Evolutionary conservation across 2,888 invertebrate species (phyloP).

Genomic region (Drepana falcataria): DNA sequence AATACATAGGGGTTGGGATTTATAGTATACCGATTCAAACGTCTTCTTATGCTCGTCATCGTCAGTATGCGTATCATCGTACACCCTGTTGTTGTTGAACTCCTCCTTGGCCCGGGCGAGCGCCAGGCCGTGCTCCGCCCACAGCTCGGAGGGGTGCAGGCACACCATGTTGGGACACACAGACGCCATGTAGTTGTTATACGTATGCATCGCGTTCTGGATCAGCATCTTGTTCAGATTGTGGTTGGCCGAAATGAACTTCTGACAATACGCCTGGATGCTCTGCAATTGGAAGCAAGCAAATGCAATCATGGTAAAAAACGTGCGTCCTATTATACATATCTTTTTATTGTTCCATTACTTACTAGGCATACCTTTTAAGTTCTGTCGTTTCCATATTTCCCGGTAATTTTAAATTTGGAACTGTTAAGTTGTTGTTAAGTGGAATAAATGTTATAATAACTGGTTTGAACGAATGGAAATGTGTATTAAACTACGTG

Average conservation of each 20-base stretch:
- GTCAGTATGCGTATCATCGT: not conserved
- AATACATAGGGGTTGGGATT: no score
- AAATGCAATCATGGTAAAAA: no score
- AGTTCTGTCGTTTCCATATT: no score
- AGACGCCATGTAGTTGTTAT: not conserved
- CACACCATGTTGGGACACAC: not conserved
- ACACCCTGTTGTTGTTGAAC: not conserved
- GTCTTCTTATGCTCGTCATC: not conserved
- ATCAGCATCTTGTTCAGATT: not conserved
- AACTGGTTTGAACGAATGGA: no score
- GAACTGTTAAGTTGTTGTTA: no score
- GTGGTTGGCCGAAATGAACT: not conserved
- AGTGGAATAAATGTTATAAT: no score
- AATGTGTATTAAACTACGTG: no score
- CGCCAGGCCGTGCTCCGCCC: not conserved
- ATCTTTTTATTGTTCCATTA: no score
- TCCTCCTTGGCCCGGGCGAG: not conserved
- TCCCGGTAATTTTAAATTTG: no score
- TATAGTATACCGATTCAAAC: slow-evolving; percentile 1
- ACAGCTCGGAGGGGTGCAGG: not conserved
- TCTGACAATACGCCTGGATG: not conserved
- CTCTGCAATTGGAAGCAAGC: not conserved
- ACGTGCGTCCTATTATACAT: no score
- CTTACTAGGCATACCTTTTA: no score
- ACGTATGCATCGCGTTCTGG: not conserved